Conservation (phyloP, 2,888 invertebrate genomes). For the Agrochola lota region DNA sequence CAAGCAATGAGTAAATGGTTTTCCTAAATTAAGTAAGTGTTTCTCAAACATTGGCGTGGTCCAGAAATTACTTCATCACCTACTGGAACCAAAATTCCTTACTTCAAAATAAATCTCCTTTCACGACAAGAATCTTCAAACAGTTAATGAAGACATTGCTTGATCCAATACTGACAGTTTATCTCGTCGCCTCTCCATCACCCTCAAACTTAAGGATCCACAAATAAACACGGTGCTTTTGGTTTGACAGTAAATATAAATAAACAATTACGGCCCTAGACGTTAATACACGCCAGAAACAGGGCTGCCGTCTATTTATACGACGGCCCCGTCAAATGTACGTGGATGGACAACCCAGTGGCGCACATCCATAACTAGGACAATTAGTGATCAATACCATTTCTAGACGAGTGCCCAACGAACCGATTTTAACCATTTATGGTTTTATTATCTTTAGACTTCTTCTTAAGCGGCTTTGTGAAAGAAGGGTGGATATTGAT, state of each 20-base stretch:
- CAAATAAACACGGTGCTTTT: conserved; percentile 57
- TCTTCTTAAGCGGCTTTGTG: neutral
- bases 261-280: conserved; percentile 67
- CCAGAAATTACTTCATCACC: neutral
- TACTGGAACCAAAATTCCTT: neutral
- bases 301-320: conserved; percentile 64
- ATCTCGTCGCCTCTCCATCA: conserved; percentile 38
- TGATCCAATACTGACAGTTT: conserved; percentile 26
- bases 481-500: neutral
- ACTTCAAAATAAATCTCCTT: neutral
- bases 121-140: conserved; percentile 15
- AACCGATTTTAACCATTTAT: conserved; percentile 9
- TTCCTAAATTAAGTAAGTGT: neutral
- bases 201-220: conserved; percentile 48
- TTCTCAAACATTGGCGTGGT: neutral
- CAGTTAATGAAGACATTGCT: conserved; percentile 37
- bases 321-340: conserved; percentile 54
- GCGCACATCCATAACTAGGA: conserved; percentile 62
- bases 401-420: conserved; percentile 30
- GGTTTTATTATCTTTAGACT: neutral
- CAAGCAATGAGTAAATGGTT: neutral
- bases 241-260: conserved; percentile 61
- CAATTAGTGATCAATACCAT: conserved; percentile 65
- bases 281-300: conserved; percentile 60
- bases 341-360: conserved; percentile 47